A percentile compares a stretch with the other conserved stretches of the same genome.
Evolutionary conservation across 2,888 invertebrate species (phyloP).

Genomic region (Himalopsyche tibetana): DNA sequence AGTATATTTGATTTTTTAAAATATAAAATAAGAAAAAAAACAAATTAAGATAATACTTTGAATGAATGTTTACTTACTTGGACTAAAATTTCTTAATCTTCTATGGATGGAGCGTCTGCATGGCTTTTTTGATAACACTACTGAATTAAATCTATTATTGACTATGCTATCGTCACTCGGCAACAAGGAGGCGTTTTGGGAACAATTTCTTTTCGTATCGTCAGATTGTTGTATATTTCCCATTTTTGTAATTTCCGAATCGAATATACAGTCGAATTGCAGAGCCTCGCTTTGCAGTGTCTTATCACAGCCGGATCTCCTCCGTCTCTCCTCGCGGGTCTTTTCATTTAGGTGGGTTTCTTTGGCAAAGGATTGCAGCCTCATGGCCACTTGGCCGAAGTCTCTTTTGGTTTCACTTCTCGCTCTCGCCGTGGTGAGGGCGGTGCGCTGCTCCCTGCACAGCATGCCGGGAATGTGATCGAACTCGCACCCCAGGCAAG

Average conservation of each 20-base stretch:
- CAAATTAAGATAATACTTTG: not conserved
- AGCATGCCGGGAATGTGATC: conserved; percentile 61
- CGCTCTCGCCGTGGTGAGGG: conserved; percentile 68
- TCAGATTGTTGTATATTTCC: not conserved
- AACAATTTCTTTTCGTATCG: not conserved
- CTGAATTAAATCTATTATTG: conserved; percentile 46
- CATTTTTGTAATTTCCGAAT: conserved; percentile 29
- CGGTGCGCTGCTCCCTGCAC: conserved; percentile 64
- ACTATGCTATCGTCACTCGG: conserved; percentile 44
- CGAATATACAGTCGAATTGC: not conserved
- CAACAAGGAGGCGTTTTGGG: conserved; percentile 24
- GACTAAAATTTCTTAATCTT: conserved; percentile 51
- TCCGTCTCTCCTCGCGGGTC: not conserved
- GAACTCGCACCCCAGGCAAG: conserved; percentile 48
- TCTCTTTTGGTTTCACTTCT: conserved; percentile 68
- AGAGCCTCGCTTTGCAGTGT: not conserved
- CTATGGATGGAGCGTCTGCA: conserved; percentile 54
- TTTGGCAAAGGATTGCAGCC: conserved; percentile 36
- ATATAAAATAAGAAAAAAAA: no score
- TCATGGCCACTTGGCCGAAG: conserved; percentile 51
- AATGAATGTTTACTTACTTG: conserved; percentile 55
- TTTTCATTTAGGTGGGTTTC: conserved; percentile 18
- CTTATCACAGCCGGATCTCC: conserved; percentile 48
- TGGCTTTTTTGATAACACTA: conserved; percentile 27
- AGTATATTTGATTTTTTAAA: no score